phyloP scores from a whole-genome alignment of 1,140 invertebrate species.

The Calliopsis andreniformis region DNA sequence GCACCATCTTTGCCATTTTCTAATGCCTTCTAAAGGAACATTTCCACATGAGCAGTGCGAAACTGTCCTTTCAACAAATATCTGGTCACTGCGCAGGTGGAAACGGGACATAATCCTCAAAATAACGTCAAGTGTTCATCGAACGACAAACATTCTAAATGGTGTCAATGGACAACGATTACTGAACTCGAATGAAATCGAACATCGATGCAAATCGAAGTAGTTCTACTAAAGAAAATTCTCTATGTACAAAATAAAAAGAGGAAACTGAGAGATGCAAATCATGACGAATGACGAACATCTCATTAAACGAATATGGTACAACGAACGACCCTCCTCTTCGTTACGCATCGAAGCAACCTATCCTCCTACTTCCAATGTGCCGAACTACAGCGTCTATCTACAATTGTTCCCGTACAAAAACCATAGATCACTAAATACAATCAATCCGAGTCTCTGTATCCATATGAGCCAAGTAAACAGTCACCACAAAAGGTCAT shows the following conservation, averaged over 20 bases:
- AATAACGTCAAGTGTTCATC: too few species aligned
- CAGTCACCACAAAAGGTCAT: too few species aligned
- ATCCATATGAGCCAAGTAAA: not conserved
- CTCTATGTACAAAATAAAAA: slow-evolving; percentile 12
- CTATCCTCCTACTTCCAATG: not conserved
- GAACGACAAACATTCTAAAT: too few species aligned
- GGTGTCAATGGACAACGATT: too few species aligned
- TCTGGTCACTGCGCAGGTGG: too few species aligned
- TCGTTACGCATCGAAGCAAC: not conserved
- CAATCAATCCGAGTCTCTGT: not conserved
- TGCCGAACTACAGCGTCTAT: not conserved
- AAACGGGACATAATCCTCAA: too few species aligned
- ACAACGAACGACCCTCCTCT: not conserved
- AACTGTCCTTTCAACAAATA: not conserved
- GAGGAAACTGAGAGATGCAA: not conserved
- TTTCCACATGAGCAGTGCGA: too few species aligned
- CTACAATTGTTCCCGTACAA: slow-evolving; percentile 6
- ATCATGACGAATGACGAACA: not conserved
- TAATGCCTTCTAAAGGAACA: not conserved
- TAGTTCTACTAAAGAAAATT: too few species aligned
- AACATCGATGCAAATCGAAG: too few species aligned
- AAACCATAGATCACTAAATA: not conserved
- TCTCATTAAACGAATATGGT: not conserved
- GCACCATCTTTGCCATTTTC: not conserved
- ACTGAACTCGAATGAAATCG: too few species aligned